phyloP scores from a whole-genome alignment of 2,797 vertebrate genomes.

The Pelobates cultripes region DNA sequence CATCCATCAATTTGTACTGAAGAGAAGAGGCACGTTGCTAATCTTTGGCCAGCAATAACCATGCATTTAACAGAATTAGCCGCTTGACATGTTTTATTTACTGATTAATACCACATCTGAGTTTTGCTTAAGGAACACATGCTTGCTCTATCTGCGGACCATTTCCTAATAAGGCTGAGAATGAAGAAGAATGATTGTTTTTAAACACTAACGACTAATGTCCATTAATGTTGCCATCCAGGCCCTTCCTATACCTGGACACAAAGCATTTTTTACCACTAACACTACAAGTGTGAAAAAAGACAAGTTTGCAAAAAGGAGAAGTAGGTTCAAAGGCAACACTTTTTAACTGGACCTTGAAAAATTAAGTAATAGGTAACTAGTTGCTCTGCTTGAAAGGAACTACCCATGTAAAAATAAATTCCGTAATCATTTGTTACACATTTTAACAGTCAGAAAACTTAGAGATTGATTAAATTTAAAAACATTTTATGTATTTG shows the following conservation, averaged over 20 bases:
- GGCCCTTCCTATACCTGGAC: not conserved
- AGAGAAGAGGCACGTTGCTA: constrained; percentile 12
- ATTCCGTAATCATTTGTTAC: no score
- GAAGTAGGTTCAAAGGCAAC: no score
- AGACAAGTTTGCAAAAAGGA: not conserved
- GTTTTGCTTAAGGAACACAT: constrained; percentile 9
- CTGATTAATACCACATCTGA: constrained; percentile 26
- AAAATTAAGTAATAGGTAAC: no score
- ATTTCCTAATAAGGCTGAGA: constrained; percentile 4
- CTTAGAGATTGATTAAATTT: no score
- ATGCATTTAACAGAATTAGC: constrained; percentile 34
- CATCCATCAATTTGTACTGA: constrained; percentile 31
- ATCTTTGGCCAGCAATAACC: constrained; percentile 28
- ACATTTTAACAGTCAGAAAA: no score
- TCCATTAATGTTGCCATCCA: not conserved
- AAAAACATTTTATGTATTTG: no score
- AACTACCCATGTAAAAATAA: no score
- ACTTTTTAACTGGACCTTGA: no score
- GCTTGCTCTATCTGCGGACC: not conserved
- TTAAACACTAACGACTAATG: not conserved
- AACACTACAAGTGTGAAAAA: constrained; percentile 2
- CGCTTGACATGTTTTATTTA: constrained; percentile 19
- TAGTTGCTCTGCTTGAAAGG: no score
- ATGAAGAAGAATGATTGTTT: constrained; percentile 5
- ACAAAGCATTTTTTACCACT: not conserved